Evolutionary conservation across 1,140 invertebrate genomes (phyloP).

Genomic region (Scaptomyza pallida): DNA sequence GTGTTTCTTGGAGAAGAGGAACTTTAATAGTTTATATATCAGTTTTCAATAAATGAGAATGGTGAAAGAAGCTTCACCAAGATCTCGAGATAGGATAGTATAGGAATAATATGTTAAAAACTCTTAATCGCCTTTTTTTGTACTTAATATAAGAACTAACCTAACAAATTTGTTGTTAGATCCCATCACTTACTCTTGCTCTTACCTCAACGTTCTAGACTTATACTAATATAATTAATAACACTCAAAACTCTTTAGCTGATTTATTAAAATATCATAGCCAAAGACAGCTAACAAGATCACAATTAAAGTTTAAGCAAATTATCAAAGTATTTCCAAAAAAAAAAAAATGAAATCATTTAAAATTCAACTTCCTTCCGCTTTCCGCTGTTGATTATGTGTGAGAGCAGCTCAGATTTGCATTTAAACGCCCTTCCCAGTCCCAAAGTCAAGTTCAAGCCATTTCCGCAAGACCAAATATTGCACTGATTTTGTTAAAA

Average conservation of each 20-base stretch:
- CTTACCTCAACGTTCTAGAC: no score
- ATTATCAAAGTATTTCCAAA: background rate
- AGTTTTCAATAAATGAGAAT: no score
- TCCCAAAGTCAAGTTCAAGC: slow-evolving; percentile 73
- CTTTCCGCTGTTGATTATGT: slow-evolving; percentile 23
- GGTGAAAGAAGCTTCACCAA: no score
- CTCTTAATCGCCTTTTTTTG: no score
- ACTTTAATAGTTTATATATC: no score
- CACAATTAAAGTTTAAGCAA: background rate
- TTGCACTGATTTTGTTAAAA: slow-evolving; percentile 47
- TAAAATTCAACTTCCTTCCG: slow-evolving; percentile 39
- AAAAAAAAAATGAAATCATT: background rate
- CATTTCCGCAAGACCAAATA: slow-evolving; percentile 55
- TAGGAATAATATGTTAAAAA: no score
- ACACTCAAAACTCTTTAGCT: background rate
- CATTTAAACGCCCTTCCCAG: slow-evolving; percentile 20
- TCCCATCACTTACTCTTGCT: no score
- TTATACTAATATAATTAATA: background rate
- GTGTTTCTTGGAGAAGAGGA: no score
- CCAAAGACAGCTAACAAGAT: slow-evolving; percentile 6
- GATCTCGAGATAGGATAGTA: no score
- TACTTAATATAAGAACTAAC: no score
- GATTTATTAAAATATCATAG: background rate
- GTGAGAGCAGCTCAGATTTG: slow-evolving; percentile 34
- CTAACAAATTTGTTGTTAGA: no score